phyloP scores from a whole-genome alignment of 2,888 invertebrate species.

The Athalia cordata region DNA sequence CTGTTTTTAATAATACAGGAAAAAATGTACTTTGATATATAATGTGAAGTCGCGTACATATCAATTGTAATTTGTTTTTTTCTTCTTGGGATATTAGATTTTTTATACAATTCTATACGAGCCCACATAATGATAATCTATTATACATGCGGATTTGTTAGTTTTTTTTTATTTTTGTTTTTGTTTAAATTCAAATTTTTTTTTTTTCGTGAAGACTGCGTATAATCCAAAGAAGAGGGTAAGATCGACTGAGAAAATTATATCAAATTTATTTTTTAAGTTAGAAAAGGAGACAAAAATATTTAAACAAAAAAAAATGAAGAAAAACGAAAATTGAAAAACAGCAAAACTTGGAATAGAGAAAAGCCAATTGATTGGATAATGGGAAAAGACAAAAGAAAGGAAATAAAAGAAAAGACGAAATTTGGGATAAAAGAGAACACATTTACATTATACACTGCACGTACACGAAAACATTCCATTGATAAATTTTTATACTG shows the following conservation, averaged over 20 bases:
- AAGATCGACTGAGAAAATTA: constrained; percentile 62
- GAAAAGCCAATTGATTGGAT: constrained; percentile 35
- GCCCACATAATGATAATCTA: no score
- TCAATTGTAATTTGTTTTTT: neutral
- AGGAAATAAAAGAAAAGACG: neutral
- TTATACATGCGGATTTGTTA: neutral
- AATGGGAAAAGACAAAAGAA: neutral
- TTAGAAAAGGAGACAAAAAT: constrained; percentile 39
- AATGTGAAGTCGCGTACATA: neutral
- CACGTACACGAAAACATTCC: no score
- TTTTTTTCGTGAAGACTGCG: constrained; percentile 64
- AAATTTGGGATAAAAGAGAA: neutral
- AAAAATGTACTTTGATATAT: constrained; percentile 25
- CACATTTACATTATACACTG: neutral
- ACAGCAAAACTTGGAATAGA: neutral
- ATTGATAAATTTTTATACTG: no score
- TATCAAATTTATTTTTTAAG: constrained; percentile 52
- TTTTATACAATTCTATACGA: no score
- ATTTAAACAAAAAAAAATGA: neutral
- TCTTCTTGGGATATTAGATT: neutral
- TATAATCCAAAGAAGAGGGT: constrained; percentile 66
- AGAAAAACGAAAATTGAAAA: neutral
- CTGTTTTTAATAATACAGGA: constrained; percentile 22
- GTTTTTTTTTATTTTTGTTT: no score
- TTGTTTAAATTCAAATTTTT: constrained; percentile 47